Conservation (phyloP, 2,888 invertebrate species). For the Drosophila birchii region DNA sequence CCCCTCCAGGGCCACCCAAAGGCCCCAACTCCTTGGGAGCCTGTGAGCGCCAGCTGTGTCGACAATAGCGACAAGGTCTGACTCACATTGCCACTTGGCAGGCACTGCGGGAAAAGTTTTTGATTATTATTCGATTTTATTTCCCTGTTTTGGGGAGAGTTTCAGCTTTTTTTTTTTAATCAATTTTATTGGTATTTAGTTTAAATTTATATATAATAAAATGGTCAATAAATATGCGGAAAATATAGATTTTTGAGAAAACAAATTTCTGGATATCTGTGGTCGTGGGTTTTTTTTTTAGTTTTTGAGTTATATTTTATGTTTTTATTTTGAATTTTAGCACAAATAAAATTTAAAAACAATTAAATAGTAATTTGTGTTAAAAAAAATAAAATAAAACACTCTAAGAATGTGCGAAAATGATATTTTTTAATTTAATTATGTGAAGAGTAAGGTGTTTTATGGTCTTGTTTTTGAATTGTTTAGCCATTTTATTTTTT, state of each 20-base stretch:
- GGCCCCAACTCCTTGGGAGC: slow-evolving; percentile 7
- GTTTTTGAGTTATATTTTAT: background rate
- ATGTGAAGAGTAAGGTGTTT: too few species aligned
- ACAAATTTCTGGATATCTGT: background rate
- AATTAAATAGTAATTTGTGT: background rate
- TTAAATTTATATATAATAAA: background rate
- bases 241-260: background rate
- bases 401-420: too few species aligned
- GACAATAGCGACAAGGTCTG: slow-evolving; percentile 23
- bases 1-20: background rate
- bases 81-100: slow-evolving; percentile 25
- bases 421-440: too few species aligned
- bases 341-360: background rate
- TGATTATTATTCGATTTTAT: background rate
- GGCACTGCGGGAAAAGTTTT: slow-evolving; percentile 16
- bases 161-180: background rate
- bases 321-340: background rate
- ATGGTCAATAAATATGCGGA: too few species aligned
- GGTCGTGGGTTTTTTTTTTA: background rate
- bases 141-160: background rate
- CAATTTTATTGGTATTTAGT: background rate
- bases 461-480: background rate
- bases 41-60: slow-evolving; percentile 34
- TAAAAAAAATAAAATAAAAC: too few species aligned
- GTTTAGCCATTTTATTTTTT: background rate